phyloP scores from a whole-genome alignment of 2,888 invertebrate genomes.

The Drosophila ustulata region DNA sequence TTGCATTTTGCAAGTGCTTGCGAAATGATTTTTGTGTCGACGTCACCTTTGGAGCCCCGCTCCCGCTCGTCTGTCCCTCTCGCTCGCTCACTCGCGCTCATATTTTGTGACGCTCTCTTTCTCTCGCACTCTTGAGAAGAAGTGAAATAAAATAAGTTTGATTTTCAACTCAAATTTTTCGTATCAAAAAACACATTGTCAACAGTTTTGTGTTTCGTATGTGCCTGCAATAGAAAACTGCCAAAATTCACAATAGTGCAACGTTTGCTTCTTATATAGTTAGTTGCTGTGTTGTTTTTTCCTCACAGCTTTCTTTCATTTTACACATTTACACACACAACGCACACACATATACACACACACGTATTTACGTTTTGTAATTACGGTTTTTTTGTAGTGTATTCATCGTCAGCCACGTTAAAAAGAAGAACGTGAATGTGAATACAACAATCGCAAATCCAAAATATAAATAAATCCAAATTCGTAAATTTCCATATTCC shows the following conservation, averaged over 20 bases:
- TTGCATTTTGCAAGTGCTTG: constrained; percentile 32
- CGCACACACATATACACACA: constrained; percentile 33
- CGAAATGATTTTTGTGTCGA: constrained; percentile 70
- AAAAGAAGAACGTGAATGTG: constrained; percentile 80
- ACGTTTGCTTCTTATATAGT: constrained; percentile 34
- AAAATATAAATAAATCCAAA: constrained; percentile 20
- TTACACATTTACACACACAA: constrained; percentile 43
- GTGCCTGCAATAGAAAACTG: neutral
- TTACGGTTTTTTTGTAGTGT: constrained; percentile 65
- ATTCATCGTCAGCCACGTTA: constrained; percentile 80
- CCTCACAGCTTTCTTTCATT: constrained; percentile 60
- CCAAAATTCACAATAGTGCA: constrained; percentile 39
- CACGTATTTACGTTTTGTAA: constrained; percentile 60
- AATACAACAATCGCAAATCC: constrained; percentile 48
- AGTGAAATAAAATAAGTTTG: constrained; percentile 62
- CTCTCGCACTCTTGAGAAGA: constrained; percentile 20
- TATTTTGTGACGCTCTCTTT: constrained; percentile 33
- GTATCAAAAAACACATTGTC: neutral
- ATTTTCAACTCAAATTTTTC: constrained; percentile 54
- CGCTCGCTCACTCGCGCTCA: constrained; percentile 45
- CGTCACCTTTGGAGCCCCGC: constrained; percentile 74
- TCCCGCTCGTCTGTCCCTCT: constrained; percentile 45
- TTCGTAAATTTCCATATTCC: constrained; percentile 48
- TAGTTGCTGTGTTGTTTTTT: constrained; percentile 48
- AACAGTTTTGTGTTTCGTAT: neutral